Percentiles rank a stretch among this genome's conserved stretches.
These are phyloP conservation scores for Gambusia holbrooki DNA, from an alignment of 2,113 vertebrate genomes.

Conservation along the genomic window DNA sequence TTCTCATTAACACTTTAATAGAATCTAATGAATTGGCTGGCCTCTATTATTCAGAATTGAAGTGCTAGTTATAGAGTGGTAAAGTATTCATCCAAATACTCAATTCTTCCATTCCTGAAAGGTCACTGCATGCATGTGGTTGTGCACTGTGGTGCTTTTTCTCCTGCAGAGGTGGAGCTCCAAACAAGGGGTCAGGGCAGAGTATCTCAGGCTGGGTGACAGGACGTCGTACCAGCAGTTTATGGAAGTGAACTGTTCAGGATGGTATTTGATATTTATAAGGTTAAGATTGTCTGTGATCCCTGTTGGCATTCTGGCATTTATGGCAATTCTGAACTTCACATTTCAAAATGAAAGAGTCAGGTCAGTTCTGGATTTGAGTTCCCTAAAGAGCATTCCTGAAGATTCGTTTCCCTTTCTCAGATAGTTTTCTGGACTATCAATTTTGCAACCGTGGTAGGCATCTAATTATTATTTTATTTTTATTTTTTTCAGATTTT, in stretches of 20 bases:
- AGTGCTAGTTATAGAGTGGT: constrained; percentile 25
- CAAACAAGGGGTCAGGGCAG: neutral
- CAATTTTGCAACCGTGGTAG: too few relatives aligned
- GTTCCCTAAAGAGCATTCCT: neutral
- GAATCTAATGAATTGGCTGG: constrained; percentile 56
- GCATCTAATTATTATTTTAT: too few relatives aligned
- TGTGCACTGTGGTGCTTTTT: constrained; percentile 6
- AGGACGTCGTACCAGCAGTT: too few relatives aligned
- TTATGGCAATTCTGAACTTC: neutral
- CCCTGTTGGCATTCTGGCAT: neutral
- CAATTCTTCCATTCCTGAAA: constrained; percentile 20
- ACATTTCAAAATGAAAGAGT: neutral
- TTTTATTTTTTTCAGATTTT: too few relatives aligned
- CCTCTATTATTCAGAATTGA: constrained; percentile 48
- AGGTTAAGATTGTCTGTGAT: neutral
- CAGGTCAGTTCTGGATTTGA: neutral
- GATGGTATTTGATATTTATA: neutral
- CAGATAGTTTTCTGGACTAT: too few relatives aligned
- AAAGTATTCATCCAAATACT: constrained; percentile 40
- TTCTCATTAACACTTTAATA: constrained; percentile 33
- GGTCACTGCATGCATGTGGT: constrained; percentile 4
- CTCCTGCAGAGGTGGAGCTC: neutral
- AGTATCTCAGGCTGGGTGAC: neutral
- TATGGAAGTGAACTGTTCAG: neutral
- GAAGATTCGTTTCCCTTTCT: too few relatives aligned